Percentiles rank a stretch among this genome's conserved stretches.
These are phyloP conservation scores for Microtus oregoni DNA, from an alignment of 2,113 vertebrate species.

Conservation along the genomic window DNA sequence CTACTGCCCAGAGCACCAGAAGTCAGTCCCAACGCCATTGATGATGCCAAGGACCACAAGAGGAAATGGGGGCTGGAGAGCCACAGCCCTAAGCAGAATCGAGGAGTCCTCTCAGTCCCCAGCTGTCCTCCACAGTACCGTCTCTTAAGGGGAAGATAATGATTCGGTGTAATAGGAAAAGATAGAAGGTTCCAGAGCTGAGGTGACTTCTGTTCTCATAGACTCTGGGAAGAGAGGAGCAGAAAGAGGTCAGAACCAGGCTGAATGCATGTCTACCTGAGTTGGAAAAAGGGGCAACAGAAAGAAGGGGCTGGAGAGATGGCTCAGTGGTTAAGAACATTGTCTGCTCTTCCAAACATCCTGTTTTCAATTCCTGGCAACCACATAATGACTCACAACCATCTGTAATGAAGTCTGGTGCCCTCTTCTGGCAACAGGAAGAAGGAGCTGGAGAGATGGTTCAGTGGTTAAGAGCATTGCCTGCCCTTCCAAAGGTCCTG, in stretches of 20 bases:
- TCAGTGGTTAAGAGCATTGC: no score
- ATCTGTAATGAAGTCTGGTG: no score
- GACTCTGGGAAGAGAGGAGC: not conserved
- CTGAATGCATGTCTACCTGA: accelerated
- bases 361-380: no score
- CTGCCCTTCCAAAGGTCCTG: no score
- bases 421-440: no score
- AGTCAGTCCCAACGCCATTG: accelerated
- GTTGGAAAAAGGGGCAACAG: no score
- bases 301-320: no score
- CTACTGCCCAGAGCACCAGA: not conserved
- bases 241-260: not conserved
- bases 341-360: no score
- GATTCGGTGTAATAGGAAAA: accelerated
- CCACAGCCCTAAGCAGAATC: accelerated
- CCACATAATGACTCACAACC: no score
- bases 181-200: not conserved
- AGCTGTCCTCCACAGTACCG: not conserved
- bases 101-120: accelerated
- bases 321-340: no score
- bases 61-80: not conserved
- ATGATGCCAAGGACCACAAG: accelerated
- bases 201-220: not conserved
- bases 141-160: not conserved
- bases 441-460: no score